Base-by-base conservation (phyloP, 1,140 invertebrate species). In the Drosophila leontia region DNA sequence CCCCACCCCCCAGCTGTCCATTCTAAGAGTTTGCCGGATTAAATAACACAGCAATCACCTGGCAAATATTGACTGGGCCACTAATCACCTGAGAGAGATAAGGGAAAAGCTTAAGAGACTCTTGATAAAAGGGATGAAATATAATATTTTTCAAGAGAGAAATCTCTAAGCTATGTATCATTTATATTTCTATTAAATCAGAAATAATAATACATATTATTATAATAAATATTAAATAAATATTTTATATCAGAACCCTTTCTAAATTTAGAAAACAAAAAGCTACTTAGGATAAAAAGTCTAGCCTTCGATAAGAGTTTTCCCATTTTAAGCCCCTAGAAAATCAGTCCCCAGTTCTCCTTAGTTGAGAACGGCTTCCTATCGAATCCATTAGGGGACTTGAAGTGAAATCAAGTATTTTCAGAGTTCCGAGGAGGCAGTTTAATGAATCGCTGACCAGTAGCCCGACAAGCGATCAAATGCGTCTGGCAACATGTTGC, bases 401-500 rank as follows among this genome's bases (percentile, higher is more conserved):
- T 9, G 39, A 34, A 44, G 19, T 17, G 12, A 7, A 34, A 48
- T 19, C 12, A 29, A 9, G 44, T 41, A 62, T 62, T 41, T n/a
- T 23, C 13, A 5, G 42, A 64, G 60, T 63, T 55, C 47, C 15
- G 58, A 42, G 44, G 41, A 42, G 41, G 42, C 42, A 34, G 44
- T 35, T 51, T 60, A 63, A 41, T 77, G 35, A 47, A 51, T 37
- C 53, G 42, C 23, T 63, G 42, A 8, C 37, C 75, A 61, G 75
- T 59, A 62, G 74, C 68, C 58, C 23, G 48, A 55, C 62, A 44
- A 26, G 32, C 26, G 37, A 48, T 75, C 70, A 75, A 83, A 83
- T 82, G 80, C 51, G 80, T 80, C 80, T 83, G 65, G 80, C 81
- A 80, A 79, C 70, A 75, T 82, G 80, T 53, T 78, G 80, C 75